phyloP scores from a whole-genome alignment of 2,797 vertebrate species.

The Siniperca scherzeri region DNA sequence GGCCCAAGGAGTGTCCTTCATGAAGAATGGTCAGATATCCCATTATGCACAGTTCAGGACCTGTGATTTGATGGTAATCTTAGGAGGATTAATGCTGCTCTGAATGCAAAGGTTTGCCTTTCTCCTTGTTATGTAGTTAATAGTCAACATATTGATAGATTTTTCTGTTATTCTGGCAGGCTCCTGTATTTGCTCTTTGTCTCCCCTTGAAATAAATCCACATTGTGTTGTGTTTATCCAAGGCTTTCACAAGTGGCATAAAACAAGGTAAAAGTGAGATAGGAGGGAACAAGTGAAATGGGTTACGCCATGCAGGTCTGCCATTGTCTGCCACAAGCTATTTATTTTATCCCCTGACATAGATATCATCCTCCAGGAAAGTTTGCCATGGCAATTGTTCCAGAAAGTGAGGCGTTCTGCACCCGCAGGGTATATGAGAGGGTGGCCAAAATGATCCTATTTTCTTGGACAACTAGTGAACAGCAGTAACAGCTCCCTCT shows the following conservation, averaged over 20 bases:
- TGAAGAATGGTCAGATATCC: slow-evolving; percentile 67
- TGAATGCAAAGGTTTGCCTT: slow-evolving; percentile 49
- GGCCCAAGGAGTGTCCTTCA: slow-evolving; percentile 38
- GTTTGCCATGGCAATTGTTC: slow-evolving; percentile 66
- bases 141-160: slow-evolving; percentile 49
- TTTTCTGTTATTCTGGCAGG: slow-evolving; percentile 29
- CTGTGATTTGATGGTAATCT: slow-evolving; percentile 59
- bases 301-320: slow-evolving; percentile 48
- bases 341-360: slow-evolving; percentile 74
- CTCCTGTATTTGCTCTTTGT: slow-evolving; percentile 27
- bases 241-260: slow-evolving; percentile 57
- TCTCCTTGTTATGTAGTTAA: slow-evolving; percentile 41
- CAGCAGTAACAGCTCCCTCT: slow-evolving; percentile 80
- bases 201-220: slow-evolving; percentile 61
- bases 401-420: slow-evolving; percentile 59
- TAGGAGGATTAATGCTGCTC: slow-evolving; percentile 56
- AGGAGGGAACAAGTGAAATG: slow-evolving; percentile 54
- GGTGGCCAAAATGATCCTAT: slow-evolving; percentile 80
- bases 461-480: slow-evolving; percentile 77
- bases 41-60: slow-evolving; percentile 63
- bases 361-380: slow-evolving; percentile 70
- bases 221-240: slow-evolving; percentile 50
- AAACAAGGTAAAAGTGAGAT: slow-evolving; percentile 57
- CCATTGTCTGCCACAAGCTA: slow-evolving; percentile 66
- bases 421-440: slow-evolving; percentile 58